Percentiles rank a stretch among this genome's conserved stretches.
These are phyloP conservation scores for Arctia plantaginis DNA, from an alignment of 2,888 invertebrate species.

Conservation along the genomic window DNA sequence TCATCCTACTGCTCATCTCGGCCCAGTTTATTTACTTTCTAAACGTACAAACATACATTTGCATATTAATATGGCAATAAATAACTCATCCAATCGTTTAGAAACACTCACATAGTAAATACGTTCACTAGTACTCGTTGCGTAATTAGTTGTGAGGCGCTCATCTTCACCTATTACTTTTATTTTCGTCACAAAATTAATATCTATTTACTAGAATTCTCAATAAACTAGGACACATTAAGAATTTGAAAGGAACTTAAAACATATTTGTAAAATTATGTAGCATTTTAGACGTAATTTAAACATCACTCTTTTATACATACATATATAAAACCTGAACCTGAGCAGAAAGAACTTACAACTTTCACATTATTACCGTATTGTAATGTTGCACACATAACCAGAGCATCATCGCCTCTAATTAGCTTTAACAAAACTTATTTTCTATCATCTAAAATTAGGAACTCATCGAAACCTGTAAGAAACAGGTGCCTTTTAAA, in stretches of 20 bases:
- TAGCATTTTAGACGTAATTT: neutral
- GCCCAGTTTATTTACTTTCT: conserved; percentile 47
- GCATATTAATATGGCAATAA: conserved; percentile 52
- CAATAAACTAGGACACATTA: neutral
- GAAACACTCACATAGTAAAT: conserved; percentile 35
- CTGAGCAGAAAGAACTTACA: too few relatives aligned
- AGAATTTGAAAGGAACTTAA: neutral
- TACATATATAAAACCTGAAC: too few relatives aligned
- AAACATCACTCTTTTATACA: too few relatives aligned
- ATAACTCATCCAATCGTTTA: conserved; percentile 38
- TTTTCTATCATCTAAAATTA: too few relatives aligned
- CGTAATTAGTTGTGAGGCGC: conserved; percentile 30
- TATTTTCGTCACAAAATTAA: conserved; percentile 16
- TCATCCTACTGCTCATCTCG: conserved; percentile 21
- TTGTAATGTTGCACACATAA: too few relatives aligned
- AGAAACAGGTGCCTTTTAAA: too few relatives aligned
- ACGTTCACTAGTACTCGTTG: conserved; percentile 39
- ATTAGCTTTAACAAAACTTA: too few relatives aligned
- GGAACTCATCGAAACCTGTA: too few relatives aligned
- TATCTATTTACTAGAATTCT: neutral
- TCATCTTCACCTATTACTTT: conserved; percentile 42
- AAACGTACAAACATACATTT: conserved; percentile 47
- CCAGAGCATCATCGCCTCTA: too few relatives aligned
- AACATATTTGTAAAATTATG: neutral
- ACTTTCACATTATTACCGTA: too few relatives aligned